Percentiles rank a stretch among this genome's conserved stretches.
phyloP scores from a whole-genome alignment of 2,888 invertebrate genomes.

The Habroteleia sp. region DNA sequence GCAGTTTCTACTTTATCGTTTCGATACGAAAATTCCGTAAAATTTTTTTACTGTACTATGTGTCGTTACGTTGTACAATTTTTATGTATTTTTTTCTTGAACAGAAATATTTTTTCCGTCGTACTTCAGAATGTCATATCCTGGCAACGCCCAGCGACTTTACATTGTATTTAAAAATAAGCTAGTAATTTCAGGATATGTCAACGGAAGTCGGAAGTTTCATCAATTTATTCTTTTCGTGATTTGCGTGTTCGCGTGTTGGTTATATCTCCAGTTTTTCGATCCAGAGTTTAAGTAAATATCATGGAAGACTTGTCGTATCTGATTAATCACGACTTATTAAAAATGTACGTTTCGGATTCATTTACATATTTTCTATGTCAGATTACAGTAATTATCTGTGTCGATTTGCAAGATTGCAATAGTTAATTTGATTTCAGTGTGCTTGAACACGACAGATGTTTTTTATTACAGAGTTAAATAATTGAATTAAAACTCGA shows the following conservation, averaged over 20 bases:
- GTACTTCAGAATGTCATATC: background rate
- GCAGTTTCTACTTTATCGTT: constrained; percentile 6
- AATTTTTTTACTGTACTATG: constrained; percentile 11
- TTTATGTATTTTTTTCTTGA: background rate
- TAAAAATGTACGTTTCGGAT: constrained; percentile 25
- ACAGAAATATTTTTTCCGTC: background rate
- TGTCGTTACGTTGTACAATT: constrained; percentile 1
- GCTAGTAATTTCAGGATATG: constrained; percentile 9
- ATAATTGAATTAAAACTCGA: constrained; percentile 8
- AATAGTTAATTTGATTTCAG: constrained; percentile 20
- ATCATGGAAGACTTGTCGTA: constrained; percentile 25
- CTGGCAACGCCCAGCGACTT: background rate
- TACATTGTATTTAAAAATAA: too few relatives aligned
- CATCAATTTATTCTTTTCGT: constrained; percentile 45
- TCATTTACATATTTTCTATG: constrained; percentile 32
- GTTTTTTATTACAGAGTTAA: constrained; percentile 8
- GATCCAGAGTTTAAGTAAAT: constrained; percentile 28
- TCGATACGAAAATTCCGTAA: constrained; percentile 11
- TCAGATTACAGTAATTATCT: constrained; percentile 17
- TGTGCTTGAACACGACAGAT: background rate
- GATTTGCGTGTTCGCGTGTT: constrained; percentile 45
- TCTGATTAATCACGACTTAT: constrained; percentile 48
- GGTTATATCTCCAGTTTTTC: constrained; percentile 19
- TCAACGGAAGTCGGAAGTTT: constrained; percentile 25
- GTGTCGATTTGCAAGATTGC: constrained; percentile 12